Percentiles rank a stretch among this genome's conserved stretches.
Evolutionary conservation across 35 echinoderm and acorn worm genomes (phyloP).

Genomic region (Ptychodera flava): DNA sequence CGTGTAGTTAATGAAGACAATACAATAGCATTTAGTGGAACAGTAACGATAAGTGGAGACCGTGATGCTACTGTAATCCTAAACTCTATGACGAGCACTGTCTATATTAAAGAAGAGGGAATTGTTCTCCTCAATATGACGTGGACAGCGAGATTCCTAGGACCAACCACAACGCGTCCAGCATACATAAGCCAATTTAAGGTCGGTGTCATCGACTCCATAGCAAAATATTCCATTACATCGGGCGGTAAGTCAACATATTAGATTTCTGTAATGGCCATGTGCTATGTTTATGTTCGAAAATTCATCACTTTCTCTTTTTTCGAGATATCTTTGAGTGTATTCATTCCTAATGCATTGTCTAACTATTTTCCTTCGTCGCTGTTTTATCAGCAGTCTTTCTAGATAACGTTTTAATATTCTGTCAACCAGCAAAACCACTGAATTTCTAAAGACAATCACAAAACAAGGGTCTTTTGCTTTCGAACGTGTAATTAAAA

Average conservation of each 20-base stretch:
- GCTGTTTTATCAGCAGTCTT: too few species aligned
- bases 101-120: not conserved
- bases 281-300: too few species aligned
- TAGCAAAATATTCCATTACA: not conserved
- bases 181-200: not conserved
- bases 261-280: too few species aligned
- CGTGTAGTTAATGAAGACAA: not conserved
- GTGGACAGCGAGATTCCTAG: not conserved
- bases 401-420: too few species aligned
- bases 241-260: not conserved
- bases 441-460: too few species aligned
- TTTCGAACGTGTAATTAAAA: too few species aligned
- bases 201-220: not conserved
- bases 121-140: not conserved
- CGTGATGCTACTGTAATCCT: not conserved
- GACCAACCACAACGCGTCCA: not conserved
- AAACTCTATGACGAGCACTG: not conserved
- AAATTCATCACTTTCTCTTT: too few species aligned
- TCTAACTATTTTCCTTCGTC: too few species aligned
- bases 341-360: too few species aligned
- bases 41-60: not conserved
- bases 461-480: too few species aligned
- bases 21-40: not conserved
- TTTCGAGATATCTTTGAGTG: too few species aligned
- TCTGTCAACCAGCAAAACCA: too few species aligned